Evolutionary conservation across 2,113 vertebrate genomes (phyloP).

Genomic region (Nestor notabilis): DNA sequence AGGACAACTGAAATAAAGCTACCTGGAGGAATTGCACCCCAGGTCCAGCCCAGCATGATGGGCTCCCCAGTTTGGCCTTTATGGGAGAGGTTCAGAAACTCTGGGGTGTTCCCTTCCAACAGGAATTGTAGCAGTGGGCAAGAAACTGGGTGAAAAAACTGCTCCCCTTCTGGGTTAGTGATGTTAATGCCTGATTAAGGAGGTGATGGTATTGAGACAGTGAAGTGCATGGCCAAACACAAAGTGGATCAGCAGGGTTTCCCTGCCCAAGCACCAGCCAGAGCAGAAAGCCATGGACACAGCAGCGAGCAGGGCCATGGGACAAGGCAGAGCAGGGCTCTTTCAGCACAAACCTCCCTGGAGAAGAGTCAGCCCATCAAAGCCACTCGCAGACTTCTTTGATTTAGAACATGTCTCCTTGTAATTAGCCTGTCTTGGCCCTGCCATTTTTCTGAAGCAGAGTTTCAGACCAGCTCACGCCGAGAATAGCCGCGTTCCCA

Average conservation of each 20-base stretch:
- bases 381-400: background rate
- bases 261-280: background rate
- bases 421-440: background rate
- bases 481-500: background rate
- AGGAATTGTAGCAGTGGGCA: rapidly evolving
- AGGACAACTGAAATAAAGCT: background rate
- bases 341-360: background rate
- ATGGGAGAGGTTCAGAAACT: background rate
- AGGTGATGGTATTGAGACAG: background rate
- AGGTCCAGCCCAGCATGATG: background rate
- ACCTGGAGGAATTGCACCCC: background rate
- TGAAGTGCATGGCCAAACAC: background rate
- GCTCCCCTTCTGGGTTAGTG: background rate
- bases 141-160: background rate
- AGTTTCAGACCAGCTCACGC: background rate
- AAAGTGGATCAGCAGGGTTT: background rate
- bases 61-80: background rate
- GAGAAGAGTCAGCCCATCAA: background rate
- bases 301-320: rapidly evolving
- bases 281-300: background rate
- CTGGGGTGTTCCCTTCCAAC: background rate
- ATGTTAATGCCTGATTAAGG: background rate
- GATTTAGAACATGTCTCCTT: background rate
- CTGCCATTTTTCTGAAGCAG: background rate
- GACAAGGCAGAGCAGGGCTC: background rate